phyloP scores from a whole-genome alignment of 2,113 vertebrate species.

The Gallinago jamesoni region DNA sequence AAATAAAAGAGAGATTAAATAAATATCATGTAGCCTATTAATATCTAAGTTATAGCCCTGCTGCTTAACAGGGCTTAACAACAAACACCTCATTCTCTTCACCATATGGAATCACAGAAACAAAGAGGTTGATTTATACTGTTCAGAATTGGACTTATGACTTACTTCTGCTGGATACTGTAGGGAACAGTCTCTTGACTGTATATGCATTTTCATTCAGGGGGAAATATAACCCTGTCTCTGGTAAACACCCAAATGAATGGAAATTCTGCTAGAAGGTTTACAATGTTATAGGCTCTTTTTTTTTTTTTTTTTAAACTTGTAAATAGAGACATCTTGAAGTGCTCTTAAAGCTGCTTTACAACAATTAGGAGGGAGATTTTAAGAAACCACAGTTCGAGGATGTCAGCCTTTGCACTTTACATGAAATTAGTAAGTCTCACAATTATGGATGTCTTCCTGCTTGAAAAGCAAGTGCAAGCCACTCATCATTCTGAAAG shows the following conservation, averaged over 20 bases:
- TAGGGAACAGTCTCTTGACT: not conserved
- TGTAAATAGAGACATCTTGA: conserved; percentile 15
- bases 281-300: not conserved
- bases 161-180: not conserved
- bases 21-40: not conserved
- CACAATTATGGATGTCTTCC: conserved; percentile 16
- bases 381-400: conserved; percentile 43
- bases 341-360: conserved; percentile 26
- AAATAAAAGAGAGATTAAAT: not conserved
- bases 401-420: conserved; percentile 27
- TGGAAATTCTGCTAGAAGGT: not conserved
- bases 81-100: not conserved
- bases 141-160: not conserved
- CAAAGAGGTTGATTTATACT: not conserved
- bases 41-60: not conserved
- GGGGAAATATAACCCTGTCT: not conserved
- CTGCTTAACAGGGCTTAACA: not conserved
- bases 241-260: not conserved
- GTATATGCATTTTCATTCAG: not conserved
- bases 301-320: not conserved
- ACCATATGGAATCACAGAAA: not conserved
- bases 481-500: conserved; percentile 25
- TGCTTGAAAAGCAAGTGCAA: not conserved
- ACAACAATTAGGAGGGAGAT: conserved; percentile 4
- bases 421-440: conserved; percentile 17